phyloP scores from a whole-genome alignment of 2,888 invertebrate genomes.

The Gnatocerus cornutus region DNA sequence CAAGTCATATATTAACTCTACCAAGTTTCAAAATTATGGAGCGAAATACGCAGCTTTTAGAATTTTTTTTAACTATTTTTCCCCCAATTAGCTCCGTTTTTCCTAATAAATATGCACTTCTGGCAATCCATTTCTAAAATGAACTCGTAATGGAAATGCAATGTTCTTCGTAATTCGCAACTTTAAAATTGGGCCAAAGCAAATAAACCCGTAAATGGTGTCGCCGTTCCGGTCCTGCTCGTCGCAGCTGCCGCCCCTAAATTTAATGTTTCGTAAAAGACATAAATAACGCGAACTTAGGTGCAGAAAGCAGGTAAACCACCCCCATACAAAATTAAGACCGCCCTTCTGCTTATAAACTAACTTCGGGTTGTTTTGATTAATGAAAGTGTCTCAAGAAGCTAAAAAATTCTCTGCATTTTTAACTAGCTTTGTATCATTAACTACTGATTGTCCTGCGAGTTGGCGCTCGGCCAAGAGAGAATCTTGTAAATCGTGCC shows the following conservation, averaged over 20 bases:
- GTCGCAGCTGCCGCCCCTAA: neutral
- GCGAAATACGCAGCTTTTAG: too few relatives aligned
- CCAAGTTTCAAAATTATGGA: too few relatives aligned
- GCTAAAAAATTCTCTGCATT: neutral
- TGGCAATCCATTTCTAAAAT: too few relatives aligned
- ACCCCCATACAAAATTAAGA: neutral
- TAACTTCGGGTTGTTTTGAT: neutral
- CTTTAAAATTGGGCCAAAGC: neutral
- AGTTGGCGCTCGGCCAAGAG: slow-evolving; percentile 25
- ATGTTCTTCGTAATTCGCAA: neutral
- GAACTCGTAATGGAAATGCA: slow-evolving; percentile 1
- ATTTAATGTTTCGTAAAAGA: slow-evolving; percentile 4
- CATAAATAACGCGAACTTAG: neutral
- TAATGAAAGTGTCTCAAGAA: neutral
- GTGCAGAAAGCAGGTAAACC: slow-evolving; percentile 2
- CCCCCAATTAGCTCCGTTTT: too few relatives aligned
- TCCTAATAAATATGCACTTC: too few relatives aligned
- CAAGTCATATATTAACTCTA: too few relatives aligned
- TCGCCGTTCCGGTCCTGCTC: neutral
- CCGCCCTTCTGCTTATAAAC: too few relatives aligned
- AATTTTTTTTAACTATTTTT: too few relatives aligned
- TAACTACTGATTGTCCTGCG: slow-evolving; percentile 14
- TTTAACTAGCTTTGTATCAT: slow-evolving; percentile 29
- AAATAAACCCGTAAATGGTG: neutral
- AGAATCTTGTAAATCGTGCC: slow-evolving; percentile 27